Percentiles rank a stretch among this genome's conserved stretches.
Evolutionary conservation across 1,140 invertebrate genomes (phyloP).

Genomic region (Bicyclus anynana): DNA sequence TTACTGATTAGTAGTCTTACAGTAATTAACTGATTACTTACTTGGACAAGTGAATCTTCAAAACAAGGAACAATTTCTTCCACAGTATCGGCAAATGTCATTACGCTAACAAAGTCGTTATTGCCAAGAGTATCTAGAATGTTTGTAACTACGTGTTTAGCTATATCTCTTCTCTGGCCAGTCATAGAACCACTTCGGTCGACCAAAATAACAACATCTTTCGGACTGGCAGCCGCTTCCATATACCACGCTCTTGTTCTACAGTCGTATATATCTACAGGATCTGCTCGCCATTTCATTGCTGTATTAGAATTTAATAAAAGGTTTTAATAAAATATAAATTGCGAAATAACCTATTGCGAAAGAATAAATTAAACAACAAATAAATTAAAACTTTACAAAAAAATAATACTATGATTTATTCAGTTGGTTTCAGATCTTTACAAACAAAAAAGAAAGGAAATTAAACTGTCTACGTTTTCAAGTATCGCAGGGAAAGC

Average conservation of each 20-base stretch:
- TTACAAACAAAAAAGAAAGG: no score
- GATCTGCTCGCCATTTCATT: constrained; percentile 84
- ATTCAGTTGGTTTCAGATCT: no score
- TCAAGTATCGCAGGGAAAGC: no score
- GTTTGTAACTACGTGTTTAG: constrained; percentile 94
- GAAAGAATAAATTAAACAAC: no score
- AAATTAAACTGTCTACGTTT: no score
- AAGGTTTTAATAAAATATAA: background rate
- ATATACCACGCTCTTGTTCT: constrained; percentile 96
- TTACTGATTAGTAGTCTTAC: no score
- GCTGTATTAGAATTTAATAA: constrained; percentile 31
- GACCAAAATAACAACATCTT: constrained; percentile 96
- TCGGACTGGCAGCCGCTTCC: constrained; percentile 96
- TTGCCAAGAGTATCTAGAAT: constrained; percentile 98
- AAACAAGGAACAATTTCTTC: constrained; percentile 92
- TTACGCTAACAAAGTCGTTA: constrained; percentile 99
- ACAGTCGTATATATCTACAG: constrained; percentile 92
- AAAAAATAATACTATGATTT: no score
- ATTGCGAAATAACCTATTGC: no score
- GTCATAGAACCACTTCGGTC: constrained; percentile 98
- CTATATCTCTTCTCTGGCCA: constrained; percentile 94
- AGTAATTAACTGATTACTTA: constrained; percentile 52
- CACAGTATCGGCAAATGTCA: constrained; percentile 89
- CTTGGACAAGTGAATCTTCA: constrained; percentile 89
- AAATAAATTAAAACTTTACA: no score